Conservation (phyloP, 2,113 vertebrate genomes). For the Microtus oregoni region DNA sequence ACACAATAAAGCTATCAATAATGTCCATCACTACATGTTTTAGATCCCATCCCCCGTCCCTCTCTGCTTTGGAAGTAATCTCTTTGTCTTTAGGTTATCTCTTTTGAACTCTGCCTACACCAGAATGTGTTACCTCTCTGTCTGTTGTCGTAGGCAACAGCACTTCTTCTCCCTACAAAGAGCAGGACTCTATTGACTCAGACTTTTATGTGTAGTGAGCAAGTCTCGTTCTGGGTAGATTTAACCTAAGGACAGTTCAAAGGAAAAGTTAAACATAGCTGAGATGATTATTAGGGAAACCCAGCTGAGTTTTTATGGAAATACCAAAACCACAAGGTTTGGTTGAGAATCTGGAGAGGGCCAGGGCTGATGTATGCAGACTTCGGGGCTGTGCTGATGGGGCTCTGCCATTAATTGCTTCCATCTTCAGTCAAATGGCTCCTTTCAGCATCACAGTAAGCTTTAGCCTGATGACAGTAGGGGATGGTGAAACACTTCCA, state of each 20-base stretch:
- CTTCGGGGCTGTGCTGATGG: slow-evolving; percentile 72
- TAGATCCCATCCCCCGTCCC: not conserved
- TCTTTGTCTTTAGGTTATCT: not conserved
- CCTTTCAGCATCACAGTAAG: slow-evolving; percentile 66
- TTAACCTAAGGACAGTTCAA: slow-evolving; percentile 73
- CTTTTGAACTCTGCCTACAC: not conserved
- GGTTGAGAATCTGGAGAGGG: slow-evolving; percentile 70
- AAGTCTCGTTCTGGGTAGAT: slow-evolving; percentile 65
- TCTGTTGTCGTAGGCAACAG: not conserved
- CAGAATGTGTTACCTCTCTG: not conserved
- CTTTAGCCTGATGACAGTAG: slow-evolving; percentile 72
- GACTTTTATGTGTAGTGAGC: not conserved
- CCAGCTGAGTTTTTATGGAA: slow-evolving; percentile 78
- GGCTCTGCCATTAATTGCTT: slow-evolving; percentile 79
- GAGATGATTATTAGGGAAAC: slow-evolving; percentile 76
- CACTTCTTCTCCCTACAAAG: not conserved
- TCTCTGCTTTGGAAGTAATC: not conserved
- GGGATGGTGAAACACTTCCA: slow-evolving; percentile 64
- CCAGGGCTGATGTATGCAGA: slow-evolving; percentile 51
- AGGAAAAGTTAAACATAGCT: slow-evolving; percentile 59
- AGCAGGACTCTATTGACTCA: not conserved
- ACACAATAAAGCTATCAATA: not conserved
- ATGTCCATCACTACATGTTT: not conserved
- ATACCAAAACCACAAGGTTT: slow-evolving; percentile 79
- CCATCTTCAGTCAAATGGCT: slow-evolving; percentile 73